A percentile compares a stretch with the other conserved stretches of the same genome.
These are phyloP conservation scores for Vanessa cardui DNA, from an alignment of 2,888 invertebrate species.

Conservation along the genomic window DNA sequence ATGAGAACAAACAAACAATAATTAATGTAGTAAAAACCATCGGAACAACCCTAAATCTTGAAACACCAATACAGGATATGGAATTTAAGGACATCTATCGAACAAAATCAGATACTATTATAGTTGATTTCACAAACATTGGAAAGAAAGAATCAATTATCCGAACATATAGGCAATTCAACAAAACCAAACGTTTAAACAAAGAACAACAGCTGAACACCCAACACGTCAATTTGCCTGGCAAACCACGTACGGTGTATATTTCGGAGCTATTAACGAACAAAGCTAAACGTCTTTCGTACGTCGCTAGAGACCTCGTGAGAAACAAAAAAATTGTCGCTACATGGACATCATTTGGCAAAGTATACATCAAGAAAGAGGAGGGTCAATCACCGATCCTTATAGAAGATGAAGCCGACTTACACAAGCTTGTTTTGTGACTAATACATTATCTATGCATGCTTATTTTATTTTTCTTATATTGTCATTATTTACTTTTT, in stretches of 20 bases:
- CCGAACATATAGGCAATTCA: background rate
- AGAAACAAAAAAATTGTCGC: background rate
- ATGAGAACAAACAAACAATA: background rate
- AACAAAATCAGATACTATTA: background rate
- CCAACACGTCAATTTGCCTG: background rate
- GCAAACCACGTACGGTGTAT: background rate
- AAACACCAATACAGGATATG: background rate
- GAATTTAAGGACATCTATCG: background rate
- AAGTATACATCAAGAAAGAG: background rate
- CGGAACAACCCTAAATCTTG: background rate
- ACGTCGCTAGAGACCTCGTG: background rate
- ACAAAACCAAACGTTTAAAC: slow-evolving; percentile 2
- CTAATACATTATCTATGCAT: background rate
- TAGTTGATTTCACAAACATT: background rate
- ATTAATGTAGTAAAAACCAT: background rate
- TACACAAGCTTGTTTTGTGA: background rate
- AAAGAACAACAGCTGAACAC: background rate
- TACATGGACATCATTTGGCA: slow-evolving; percentile 3
- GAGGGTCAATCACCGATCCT: background rate
- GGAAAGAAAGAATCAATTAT: background rate
- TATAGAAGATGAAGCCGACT: slow-evolving; percentile 1
- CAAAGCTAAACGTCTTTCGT: background rate
- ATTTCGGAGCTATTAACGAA: slow-evolving; percentile 1
- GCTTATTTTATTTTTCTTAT: background rate
- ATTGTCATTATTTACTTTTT: slow-evolving; percentile 1